Evolutionary conservation across 2,797 vertebrate genomes (phyloP).

Genomic region (Centroberyx gerrardi): DNA sequence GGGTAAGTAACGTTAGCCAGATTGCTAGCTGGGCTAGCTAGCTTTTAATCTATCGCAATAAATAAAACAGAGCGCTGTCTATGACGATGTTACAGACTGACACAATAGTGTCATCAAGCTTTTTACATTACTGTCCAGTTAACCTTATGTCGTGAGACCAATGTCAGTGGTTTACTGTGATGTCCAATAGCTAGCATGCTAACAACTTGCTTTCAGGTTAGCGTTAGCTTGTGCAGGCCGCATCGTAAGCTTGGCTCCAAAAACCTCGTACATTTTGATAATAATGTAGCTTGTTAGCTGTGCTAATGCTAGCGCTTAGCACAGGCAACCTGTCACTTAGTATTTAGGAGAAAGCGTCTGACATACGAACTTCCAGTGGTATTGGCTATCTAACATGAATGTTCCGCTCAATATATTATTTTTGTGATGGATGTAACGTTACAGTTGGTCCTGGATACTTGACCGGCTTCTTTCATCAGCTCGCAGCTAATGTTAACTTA

Average conservation of each 20-base stretch:
- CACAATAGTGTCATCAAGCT: background rate
- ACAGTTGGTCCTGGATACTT: slow-evolving; percentile 37
- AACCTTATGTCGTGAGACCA: slow-evolving; percentile 28
- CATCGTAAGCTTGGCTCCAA: slow-evolving; percentile 65
- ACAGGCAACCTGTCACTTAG: slow-evolving; percentile 77
- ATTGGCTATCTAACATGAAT: background rate
- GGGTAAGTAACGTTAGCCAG: slow-evolving; percentile 85
- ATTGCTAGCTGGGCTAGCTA: slow-evolving; percentile 61
- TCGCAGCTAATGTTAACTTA: slow-evolving; percentile 73
- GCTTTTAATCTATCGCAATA: slow-evolving; percentile 31
- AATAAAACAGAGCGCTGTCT: slow-evolving; percentile 48
- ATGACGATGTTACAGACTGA: slow-evolving; percentile 9
- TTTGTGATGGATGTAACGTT: slow-evolving; percentile 28
- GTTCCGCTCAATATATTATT: background rate
- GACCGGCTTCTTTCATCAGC: slow-evolving; percentile 82
- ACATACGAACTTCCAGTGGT: background rate
- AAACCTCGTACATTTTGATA: slow-evolving; percentile 57
- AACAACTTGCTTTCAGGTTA: slow-evolving; percentile 48
- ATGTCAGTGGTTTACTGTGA: slow-evolving; percentile 65
- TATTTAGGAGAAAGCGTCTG: slow-evolving; percentile 37
- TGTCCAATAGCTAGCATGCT: slow-evolving; percentile 29
- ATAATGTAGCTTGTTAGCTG: slow-evolving; percentile 67
- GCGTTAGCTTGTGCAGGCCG: slow-evolving; percentile 83
- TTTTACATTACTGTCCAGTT: slow-evolving; percentile 11
- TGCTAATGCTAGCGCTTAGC: slow-evolving; percentile 63